These are phyloP conservation scores for Zaprionus inermis DNA, from an alignment of 1,140 invertebrate genomes.

Conservation along the genomic window DNA sequence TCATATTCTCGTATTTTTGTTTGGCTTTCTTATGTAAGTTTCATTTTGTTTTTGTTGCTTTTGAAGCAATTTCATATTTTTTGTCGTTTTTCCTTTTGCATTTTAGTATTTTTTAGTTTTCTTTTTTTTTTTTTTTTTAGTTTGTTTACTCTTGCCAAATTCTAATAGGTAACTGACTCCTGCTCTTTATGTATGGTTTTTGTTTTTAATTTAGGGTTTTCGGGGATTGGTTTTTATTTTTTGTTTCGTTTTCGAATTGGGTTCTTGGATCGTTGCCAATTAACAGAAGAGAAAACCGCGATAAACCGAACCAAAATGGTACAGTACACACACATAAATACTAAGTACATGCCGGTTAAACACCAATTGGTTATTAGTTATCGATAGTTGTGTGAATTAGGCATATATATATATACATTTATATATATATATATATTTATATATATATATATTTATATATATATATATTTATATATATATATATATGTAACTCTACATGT, in stretches of 20 bases:
- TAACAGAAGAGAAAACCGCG: conserved; percentile 64
- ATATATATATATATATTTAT: not conserved
- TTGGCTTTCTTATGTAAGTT: conserved; percentile 24
- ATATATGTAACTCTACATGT: conserved; percentile 1
- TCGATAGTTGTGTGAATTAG: conserved; percentile 23
- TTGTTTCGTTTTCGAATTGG: conserved; percentile 60
- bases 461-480: conserved; percentile 17
- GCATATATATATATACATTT: not conserved
- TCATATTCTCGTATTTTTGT: conserved; percentile 18
- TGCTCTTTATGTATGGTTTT: conserved; percentile 62
- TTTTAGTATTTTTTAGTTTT: conserved; percentile 38
- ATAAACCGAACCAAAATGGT: conserved; percentile 45
- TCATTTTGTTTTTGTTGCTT: conserved; percentile 67
- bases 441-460: conserved; percentile 18
- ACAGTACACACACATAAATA: conserved; percentile 51
- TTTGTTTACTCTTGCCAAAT: conserved; percentile 70
- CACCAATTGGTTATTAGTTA: conserved; percentile 39
- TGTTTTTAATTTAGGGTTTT: conserved; percentile 33
- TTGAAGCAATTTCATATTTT: conserved; percentile 68
- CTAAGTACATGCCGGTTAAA: conserved; percentile 39
- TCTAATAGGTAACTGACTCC: conserved; percentile 84
- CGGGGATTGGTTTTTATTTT: not conserved
- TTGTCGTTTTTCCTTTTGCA: conserved; percentile 39
- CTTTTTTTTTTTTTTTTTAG: conserved; percentile 29
- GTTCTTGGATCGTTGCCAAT: conserved; percentile 71